Conservation (phyloP, 2,888 invertebrate species). For the Cheilosia impressa region DNA sequence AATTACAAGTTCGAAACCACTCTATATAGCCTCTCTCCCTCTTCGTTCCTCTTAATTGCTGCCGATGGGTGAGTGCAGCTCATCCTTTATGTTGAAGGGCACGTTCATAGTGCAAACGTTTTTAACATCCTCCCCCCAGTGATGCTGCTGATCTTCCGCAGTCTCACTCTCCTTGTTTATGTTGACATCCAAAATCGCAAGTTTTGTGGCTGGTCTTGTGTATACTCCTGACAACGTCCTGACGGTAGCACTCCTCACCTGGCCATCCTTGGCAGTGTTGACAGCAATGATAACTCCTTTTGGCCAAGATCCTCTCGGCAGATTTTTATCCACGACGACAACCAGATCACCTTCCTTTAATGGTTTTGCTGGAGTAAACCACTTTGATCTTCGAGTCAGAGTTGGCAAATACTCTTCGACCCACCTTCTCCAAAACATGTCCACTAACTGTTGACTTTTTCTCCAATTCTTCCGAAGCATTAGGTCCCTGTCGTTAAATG, state of each 20-base stretch:
- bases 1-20: no score
- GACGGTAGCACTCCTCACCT: conserved; percentile 41
- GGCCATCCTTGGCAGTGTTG: conserved; percentile 27
- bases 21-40: no score
- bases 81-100: no score
- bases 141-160: no score
- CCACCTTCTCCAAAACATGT: conserved; percentile 67
- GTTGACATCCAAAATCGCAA: conserved; percentile 42
- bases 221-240: conserved; percentile 30
- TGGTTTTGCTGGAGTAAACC: no score
- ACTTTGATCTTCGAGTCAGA: conserved; percentile 25
- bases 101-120: no score
- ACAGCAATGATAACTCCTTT: neutral
- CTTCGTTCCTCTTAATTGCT: no score
- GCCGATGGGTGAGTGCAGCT: no score
- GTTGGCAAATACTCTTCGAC: conserved; percentile 75
- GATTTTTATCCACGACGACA: neutral
- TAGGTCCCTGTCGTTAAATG: conserved; percentile 35
- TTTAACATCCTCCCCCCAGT: no score
- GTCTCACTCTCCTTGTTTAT: no score
- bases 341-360: no score
- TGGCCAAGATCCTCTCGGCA: neutral
- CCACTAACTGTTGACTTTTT: conserved; percentile 55
- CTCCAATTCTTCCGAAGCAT: conserved; percentile 56
- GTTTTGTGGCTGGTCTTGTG: conserved; percentile 39